Evolutionary conservation across 2,888 invertebrate species (phyloP).

Genomic region (Sisyra terminalis): DNA sequence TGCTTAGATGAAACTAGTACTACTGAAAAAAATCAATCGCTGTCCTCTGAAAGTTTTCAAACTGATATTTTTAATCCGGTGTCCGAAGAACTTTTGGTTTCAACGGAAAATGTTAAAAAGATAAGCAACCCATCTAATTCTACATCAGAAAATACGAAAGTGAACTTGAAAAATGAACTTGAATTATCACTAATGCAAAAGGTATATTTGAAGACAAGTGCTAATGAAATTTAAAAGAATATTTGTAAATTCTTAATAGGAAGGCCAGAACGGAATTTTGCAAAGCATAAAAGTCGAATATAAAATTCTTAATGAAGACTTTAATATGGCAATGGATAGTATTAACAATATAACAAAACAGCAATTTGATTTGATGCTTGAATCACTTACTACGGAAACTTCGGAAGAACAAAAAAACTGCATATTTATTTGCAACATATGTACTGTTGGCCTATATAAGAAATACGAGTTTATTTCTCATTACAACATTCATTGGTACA

Average conservation of each 20-base stretch:
- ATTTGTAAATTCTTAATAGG: too few species aligned
- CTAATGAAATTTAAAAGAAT: too few species aligned
- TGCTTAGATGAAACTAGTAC: not conserved
- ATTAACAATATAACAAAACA: too few species aligned
- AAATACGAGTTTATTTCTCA: conserved; percentile 24
- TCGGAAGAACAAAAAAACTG: conserved; percentile 9
- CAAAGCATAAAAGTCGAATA: not conserved
- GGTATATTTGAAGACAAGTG: too few species aligned
- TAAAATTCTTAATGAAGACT: conserved; percentile 7
- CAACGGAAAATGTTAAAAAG: too few species aligned
- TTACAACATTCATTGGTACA: conserved; percentile 25
- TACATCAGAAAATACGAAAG: too few species aligned
- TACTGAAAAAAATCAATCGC: not conserved
- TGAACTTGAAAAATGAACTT: too few species aligned
- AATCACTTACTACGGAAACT: conserved; percentile 1
- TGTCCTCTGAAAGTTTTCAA: too few species aligned
- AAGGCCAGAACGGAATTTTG: not conserved
- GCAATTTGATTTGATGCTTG: not conserved
- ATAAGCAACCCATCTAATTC: too few species aligned
- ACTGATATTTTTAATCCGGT: too few species aligned
- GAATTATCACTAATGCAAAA: too few species aligned
- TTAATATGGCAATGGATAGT: conserved; percentile 3
- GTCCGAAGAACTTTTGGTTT: not conserved
- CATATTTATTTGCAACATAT: conserved; percentile 25
- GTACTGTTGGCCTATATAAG: conserved; percentile 23